A percentile compares a stretch with the other conserved stretches of the same genome.
Evolutionary conservation across 2,888 invertebrate species (phyloP).

Genomic region (Reticulitermes lucifugus): DNA sequence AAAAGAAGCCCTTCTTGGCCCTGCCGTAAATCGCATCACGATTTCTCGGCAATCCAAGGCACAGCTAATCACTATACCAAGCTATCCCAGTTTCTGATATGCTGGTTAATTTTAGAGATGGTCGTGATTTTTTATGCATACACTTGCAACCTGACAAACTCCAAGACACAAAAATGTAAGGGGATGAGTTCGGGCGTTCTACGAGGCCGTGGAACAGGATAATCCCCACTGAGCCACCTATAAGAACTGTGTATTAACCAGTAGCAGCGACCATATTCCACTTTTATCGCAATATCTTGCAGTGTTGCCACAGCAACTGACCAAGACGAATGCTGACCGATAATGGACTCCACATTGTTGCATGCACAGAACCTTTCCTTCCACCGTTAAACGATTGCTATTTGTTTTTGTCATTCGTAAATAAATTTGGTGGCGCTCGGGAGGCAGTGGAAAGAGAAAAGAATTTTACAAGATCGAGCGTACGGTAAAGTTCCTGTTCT

Average conservation of each 20-base stretch:
- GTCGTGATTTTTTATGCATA: too few relatives aligned
- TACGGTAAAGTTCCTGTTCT: conserved; percentile 1
- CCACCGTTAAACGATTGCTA: conserved; percentile 45
- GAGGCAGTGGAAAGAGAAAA: conserved; percentile 22
- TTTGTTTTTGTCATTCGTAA: conserved; percentile 49
- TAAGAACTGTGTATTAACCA: background rate
- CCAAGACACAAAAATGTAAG: too few relatives aligned
- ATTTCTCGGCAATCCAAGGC: too few relatives aligned
- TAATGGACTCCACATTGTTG: conserved; percentile 46
- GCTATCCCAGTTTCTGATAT: too few relatives aligned
- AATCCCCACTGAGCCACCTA: too few relatives aligned
- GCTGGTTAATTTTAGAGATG: too few relatives aligned
- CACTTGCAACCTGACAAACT: too few relatives aligned
- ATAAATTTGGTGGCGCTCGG: conserved; percentile 28
- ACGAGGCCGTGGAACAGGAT: too few relatives aligned
- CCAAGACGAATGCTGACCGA: conserved; percentile 50
- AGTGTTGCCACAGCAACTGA: conserved; percentile 41
- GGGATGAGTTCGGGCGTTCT: too few relatives aligned
- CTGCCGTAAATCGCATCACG: too few relatives aligned
- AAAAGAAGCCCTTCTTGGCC: too few relatives aligned
- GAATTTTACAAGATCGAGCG: conserved; percentile 10
- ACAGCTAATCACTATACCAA: too few relatives aligned
- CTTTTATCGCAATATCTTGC: background rate
- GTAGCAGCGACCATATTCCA: background rate
- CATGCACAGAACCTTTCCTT: conserved; percentile 44